phyloP scores from a whole-genome alignment of 2,888 invertebrate species.

The Cheiracanthium punctorium region DNA sequence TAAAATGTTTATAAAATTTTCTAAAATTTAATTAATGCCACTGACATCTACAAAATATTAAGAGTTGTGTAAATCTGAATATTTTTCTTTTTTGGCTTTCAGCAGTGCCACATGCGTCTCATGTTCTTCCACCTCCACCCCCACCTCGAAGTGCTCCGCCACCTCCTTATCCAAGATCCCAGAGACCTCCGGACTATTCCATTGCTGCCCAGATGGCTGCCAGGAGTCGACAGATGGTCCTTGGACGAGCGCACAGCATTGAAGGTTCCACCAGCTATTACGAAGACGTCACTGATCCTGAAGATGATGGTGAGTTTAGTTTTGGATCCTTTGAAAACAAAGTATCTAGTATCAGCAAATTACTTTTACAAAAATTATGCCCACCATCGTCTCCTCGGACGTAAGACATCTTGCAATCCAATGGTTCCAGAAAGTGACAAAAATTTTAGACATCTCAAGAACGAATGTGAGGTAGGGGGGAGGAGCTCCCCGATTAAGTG shows the following conservation, averaged over 20 bases:
- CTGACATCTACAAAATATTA: too few relatives aligned
- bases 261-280: constrained; percentile 89
- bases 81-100: background rate
- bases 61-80: background rate
- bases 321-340: too few relatives aligned
- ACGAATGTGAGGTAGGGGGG: too few relatives aligned
- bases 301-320: constrained; percentile 75
- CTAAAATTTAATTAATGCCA: background rate
- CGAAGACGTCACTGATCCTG: constrained; percentile 76
- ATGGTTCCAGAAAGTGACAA: too few relatives aligned
- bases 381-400: too few relatives aligned
- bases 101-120: constrained; percentile 40
- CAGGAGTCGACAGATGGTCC: constrained; percentile 81
- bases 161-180: constrained; percentile 73
- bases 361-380: too few relatives aligned
- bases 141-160: constrained; percentile 72
- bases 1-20: too few relatives aligned
- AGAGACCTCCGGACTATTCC: constrained; percentile 88
- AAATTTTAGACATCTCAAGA: too few relatives aligned
- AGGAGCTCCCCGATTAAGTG: too few relatives aligned
- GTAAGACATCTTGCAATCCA: too few relatives aligned
- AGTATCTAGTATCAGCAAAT: too few relatives aligned
- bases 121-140: constrained; percentile 73
- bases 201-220: constrained; percentile 89
- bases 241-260: constrained; percentile 89